Evolutionary conservation across 1,140 invertebrate species (phyloP).

Genomic region (Zaprionus taronus): DNA sequence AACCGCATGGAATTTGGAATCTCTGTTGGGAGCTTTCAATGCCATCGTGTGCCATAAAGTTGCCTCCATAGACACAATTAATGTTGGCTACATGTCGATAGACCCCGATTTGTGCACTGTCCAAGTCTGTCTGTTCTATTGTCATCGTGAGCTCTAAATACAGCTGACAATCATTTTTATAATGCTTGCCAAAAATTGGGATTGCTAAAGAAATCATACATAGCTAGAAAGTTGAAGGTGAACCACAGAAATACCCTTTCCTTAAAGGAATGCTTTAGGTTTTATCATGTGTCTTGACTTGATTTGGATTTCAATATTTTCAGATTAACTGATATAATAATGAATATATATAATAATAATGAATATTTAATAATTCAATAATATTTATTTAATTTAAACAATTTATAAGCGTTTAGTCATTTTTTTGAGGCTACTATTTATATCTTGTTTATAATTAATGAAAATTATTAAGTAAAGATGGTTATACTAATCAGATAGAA

Average conservation of each 20-base stretch:
- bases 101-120: conserved; percentile 36
- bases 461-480: too few relatives aligned
- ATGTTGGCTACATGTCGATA: not conserved
- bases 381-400: too few relatives aligned
- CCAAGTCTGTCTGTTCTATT: conserved; percentile 37
- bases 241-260: not conserved
- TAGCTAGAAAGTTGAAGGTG: conserved; percentile 14
- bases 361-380: too few relatives aligned
- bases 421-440: too few relatives aligned
- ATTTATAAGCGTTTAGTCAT: too few relatives aligned
- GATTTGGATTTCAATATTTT: too few relatives aligned
- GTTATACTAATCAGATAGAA: not conserved
- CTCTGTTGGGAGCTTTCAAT: conserved; percentile 34
- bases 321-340: too few relatives aligned
- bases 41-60: conserved; percentile 31
- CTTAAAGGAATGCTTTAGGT: not conserved
- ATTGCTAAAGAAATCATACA: conserved; percentile 5
- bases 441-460: too few relatives aligned
- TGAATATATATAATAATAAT: too few relatives aligned
- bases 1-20: conserved; percentile 31
- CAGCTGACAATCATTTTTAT: conserved; percentile 48
- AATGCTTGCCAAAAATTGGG: conserved; percentile 34
- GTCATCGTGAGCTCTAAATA: conserved; percentile 47
- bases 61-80: not conserved
- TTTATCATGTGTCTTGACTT: not conserved